A percentile compares a stretch with the other conserved stretches of the same genome.
phyloP scores from a whole-genome alignment of 2,113 vertebrate genomes.

The Salvelinus namaycush region DNA sequence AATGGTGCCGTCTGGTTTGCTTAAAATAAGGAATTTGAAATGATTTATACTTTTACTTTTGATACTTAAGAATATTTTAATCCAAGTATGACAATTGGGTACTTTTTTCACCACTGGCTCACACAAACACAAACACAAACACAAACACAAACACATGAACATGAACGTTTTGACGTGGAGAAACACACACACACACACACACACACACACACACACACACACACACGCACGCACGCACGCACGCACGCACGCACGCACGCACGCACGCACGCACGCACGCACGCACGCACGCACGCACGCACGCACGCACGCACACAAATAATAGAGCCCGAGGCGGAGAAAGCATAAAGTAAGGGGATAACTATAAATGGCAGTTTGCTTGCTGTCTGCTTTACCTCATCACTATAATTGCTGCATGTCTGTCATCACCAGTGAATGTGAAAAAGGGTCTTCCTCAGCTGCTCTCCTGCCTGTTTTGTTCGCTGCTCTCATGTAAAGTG shows the following conservation, averaged over 20 bases:
- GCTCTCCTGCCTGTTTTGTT: constrained; percentile 95
- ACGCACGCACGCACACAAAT: neutral
- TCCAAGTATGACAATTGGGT: no score
- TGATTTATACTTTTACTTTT: no score
- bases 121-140: constrained; percentile 58
- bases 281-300: no score
- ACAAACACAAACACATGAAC: neutral
- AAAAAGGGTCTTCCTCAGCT: constrained; percentile 92
- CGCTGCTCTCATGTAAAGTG: constrained; percentile 95
- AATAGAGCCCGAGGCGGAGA: neutral
- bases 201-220: neutral
- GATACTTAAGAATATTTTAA: no score
- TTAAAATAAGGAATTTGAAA: no score
- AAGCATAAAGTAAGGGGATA: constrained; percentile 75
- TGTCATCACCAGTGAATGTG: constrained; percentile 88
- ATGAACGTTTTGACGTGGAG: neutral
- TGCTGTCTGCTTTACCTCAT: constrained; percentile 92
- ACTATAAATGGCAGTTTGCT: constrained; percentile 83
- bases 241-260: fast-evolving
- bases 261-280: no score
- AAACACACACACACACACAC: no score
- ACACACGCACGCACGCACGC: neutral
- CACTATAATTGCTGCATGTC: constrained; percentile 95
- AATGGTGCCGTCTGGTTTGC: no score
- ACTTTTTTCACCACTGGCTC: no score